These are phyloP conservation scores for Etheostoma spectabile DNA, from an alignment of 2,113 vertebrate species.

Conservation along the genomic window DNA sequence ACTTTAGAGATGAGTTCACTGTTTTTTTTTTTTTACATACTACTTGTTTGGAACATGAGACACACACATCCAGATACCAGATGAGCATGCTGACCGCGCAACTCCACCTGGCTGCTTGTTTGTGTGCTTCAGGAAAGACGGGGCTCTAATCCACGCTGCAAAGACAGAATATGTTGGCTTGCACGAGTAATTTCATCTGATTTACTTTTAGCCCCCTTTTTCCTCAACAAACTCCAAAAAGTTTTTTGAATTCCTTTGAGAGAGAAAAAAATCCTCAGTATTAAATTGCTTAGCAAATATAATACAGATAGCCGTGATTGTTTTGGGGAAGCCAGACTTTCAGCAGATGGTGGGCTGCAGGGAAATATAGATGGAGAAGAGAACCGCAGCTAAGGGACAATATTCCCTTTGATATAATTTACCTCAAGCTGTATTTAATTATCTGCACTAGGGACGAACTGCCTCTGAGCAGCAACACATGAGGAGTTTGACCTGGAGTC, in stretches of 20 bases:
- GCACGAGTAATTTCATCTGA: constrained; percentile 6
- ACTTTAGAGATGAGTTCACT: background rate
- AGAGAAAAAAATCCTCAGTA: constrained; percentile 7
- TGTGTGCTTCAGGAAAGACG: background rate
- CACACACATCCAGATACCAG: background rate
- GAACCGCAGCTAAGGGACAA: constrained; percentile 53
- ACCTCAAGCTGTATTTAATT: constrained; percentile 50
- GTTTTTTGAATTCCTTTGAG: constrained; percentile 23
- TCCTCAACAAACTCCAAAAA: constrained; percentile 16
- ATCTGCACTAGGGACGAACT: background rate
- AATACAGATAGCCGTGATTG: constrained; percentile 57
- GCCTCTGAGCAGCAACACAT: constrained; percentile 3
- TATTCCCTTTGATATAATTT: constrained; percentile 59
- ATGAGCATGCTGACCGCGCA: background rate
- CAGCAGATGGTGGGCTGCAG: constrained; percentile 71
- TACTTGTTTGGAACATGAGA: background rate
- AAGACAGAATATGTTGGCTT: background rate
- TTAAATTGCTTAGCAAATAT: constrained; percentile 40
- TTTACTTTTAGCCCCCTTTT: constrained; percentile 44
- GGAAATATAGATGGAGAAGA: constrained; percentile 66
- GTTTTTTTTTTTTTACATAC: background rate
- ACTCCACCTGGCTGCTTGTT: background rate
- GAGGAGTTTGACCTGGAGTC: constrained; percentile 2
- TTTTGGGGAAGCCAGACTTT: constrained; percentile 42
- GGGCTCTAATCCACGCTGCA: background rate